Evolutionary conservation across 2,797 vertebrate genomes (phyloP), one percentile per base, ranked within the genome.

Genomic region (Muscicapa striata): DNA sequence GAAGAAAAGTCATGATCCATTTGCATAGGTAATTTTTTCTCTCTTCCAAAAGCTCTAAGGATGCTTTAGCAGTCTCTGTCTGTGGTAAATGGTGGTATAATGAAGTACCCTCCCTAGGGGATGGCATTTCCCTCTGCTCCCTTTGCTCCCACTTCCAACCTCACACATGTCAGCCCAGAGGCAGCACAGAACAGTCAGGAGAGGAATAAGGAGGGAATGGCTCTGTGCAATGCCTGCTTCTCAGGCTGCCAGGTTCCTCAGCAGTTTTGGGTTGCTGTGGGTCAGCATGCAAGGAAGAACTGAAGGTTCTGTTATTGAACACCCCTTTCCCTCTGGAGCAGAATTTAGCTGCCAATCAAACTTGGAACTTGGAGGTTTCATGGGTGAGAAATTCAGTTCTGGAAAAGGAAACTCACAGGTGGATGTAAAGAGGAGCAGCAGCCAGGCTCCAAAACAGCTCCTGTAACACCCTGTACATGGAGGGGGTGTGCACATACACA

Each of bases 91-190:
- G 4, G n/a, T 2, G 45, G 24, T 32, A 73, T 18, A 52, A 20
- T 13, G 15, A 48, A 49, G 12, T 8, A 12, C 7, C 41, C 23
- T 16, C 6, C 32, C 29, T 9, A 3, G 30, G 5, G 27, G 17
- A 20, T 19, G 11, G 10, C 6, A 15, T 6, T 30, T 16, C 6
- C 45, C 14, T 63, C 9, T 15, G 27, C 23, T 72, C 70, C 61
- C 46, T 90, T 69, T 43, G 24, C 21, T 29, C 16, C 54, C n/a
- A 36, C 27, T 72, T 62, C 70, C 29, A 48, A 8, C 27, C 45
- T 52, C 36, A 41, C 13, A 7, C 1, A 0, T 2, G 2, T 2
- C 12, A 49, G 45, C 32, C 13, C 61, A 36, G 46, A 45, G 29
- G 68, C 11, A 40, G 40, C 34, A 45, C 12, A 69, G 54, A 6